phyloP scores from a whole-genome alignment of 1,140 invertebrate species.

The Rhynchophorus ferrugineus region DNA sequence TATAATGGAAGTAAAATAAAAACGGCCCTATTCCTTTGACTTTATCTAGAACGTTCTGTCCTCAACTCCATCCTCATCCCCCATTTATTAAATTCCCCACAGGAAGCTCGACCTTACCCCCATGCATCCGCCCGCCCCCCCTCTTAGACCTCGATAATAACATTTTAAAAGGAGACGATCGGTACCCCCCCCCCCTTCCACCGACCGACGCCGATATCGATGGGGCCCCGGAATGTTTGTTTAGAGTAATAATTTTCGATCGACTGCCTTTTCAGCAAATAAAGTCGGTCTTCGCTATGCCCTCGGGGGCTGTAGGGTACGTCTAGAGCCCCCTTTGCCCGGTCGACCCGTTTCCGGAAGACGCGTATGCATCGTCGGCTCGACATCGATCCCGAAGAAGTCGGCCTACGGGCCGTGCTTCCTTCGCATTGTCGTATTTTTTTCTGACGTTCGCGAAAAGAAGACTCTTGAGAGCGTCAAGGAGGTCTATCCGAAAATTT shows the following conservation, averaged over 20 bases:
- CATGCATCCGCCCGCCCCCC: background rate
- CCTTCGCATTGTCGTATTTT: too few species aligned
- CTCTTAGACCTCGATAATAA: conserved; percentile 12
- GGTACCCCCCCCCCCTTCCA: conserved; percentile 6
- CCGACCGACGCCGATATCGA: conserved; percentile 10
- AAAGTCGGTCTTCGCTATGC: conserved; percentile 14
- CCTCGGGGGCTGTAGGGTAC: conserved; percentile 12
- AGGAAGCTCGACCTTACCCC: too few species aligned
- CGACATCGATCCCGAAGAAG: too few species aligned
- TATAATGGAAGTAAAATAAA: too few species aligned
- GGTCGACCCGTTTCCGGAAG: background rate
- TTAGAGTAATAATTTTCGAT: conserved; percentile 26
- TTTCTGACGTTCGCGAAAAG: too few species aligned
- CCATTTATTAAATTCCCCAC: background rate
- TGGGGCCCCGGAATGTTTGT: conserved; percentile 18
- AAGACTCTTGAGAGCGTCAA: too few species aligned
- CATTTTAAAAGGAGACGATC: conserved; percentile 16
- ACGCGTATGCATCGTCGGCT: too few species aligned
- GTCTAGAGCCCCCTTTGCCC: background rate
- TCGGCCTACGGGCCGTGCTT: too few species aligned
- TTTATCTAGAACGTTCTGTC: too few species aligned
- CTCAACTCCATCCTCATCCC: too few species aligned
- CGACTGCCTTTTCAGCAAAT: conserved; percentile 24
- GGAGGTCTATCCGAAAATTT: too few species aligned
- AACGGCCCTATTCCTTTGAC: too few species aligned